These are phyloP conservation scores for Peucedramus taeniatus DNA, from an alignment of 2,113 vertebrate genomes.

Conservation along the genomic window DNA sequence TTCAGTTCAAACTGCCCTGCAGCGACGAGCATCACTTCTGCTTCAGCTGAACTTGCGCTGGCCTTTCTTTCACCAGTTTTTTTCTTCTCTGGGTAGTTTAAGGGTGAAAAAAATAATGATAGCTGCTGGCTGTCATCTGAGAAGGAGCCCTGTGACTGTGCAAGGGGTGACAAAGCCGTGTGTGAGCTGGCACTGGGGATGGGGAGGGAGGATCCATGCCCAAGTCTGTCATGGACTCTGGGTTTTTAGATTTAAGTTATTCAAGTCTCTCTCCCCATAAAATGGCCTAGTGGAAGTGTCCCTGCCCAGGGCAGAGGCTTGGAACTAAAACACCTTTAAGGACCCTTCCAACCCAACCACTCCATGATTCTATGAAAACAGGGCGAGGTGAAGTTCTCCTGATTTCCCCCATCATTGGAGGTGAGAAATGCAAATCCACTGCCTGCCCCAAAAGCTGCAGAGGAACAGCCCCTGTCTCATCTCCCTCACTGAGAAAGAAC, in stretches of 20 bases:
- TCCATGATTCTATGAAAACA: neutral
- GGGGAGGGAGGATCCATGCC: neutral
- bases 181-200: too few species aligned
- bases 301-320: neutral
- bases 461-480: neutral
- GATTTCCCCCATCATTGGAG: neutral
- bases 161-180: neutral
- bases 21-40: constrained; percentile 36
- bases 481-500: neutral
- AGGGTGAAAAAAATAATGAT: neutral
- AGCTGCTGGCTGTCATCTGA: neutral
- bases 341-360: neutral
- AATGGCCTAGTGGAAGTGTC: neutral
- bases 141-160: neutral
- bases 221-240: accelerated
- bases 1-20: constrained; percentile 44
- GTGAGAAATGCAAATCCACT: neutral
- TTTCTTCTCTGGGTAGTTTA: neutral
- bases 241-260: neutral
- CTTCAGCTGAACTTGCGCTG: constrained; percentile 16
- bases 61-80: neutral
- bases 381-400: neutral
- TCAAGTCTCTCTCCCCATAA: neutral
- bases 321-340: neutral
- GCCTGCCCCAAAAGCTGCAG: neutral